These are phyloP conservation scores for Chelon auratus DNA, from an alignment of 2,797 vertebrate genomes.

Conservation along the genomic window DNA sequence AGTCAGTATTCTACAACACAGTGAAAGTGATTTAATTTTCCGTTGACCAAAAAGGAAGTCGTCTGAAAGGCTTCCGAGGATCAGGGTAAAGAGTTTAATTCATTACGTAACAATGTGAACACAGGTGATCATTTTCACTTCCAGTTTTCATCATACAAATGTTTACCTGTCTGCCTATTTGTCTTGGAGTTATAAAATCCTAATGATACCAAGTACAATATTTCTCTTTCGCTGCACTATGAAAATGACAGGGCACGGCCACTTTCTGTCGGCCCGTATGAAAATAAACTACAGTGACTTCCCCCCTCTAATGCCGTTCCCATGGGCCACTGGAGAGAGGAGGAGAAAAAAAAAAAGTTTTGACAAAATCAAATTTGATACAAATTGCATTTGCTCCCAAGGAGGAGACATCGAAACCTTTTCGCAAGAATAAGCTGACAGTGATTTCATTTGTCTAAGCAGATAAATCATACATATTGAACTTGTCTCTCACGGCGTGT, in stretches of 20 bases:
- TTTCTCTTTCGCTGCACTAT: constrained; percentile 12
- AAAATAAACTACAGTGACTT: constrained; percentile 29
- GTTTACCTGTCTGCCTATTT: not conserved
- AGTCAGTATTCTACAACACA: not conserved
- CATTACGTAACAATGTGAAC: not conserved
- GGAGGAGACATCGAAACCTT: constrained; percentile 80
- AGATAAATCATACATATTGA: constrained; percentile 90
- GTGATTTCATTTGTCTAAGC: constrained; percentile 90
- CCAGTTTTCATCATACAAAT: not conserved
- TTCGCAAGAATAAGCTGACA: constrained; percentile 83
- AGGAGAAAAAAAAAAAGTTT: constrained; percentile 46
- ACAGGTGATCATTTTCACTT: not conserved
- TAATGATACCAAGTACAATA: not conserved
- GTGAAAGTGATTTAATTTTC: not conserved
- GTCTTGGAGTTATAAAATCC: not conserved
- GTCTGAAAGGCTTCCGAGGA: not conserved
- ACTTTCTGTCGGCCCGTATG: constrained; percentile 19
- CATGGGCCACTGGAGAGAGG: constrained; percentile 25
- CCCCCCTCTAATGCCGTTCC: constrained; percentile 38
- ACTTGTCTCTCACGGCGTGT: constrained; percentile 83
- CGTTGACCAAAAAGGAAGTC: constrained; percentile 1
- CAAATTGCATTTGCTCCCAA: constrained; percentile 84
- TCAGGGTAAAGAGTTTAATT: constrained; percentile 4
- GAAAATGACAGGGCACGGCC: not conserved
- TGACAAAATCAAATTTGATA: constrained; percentile 79